Conservation (phyloP, 2,113 vertebrate species). For the Scolopax mira region DNA sequence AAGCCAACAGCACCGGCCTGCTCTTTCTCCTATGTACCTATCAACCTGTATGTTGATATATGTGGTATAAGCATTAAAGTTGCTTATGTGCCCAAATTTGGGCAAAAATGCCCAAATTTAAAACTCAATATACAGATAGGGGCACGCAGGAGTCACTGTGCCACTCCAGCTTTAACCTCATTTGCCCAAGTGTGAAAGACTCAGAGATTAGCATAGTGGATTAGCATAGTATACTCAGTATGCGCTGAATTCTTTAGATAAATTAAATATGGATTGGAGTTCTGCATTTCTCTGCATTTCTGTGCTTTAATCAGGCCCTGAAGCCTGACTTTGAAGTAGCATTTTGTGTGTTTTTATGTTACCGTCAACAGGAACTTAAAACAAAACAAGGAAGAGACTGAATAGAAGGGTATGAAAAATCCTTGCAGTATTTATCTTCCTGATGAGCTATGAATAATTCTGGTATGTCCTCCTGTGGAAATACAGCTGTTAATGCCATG, state of each 20-base stretch:
- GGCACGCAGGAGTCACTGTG: not conserved
- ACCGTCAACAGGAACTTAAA: not conserved
- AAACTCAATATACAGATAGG: not conserved
- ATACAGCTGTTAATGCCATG: not conserved
- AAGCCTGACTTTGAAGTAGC: conserved; percentile 36
- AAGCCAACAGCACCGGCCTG: not conserved
- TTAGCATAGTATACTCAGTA: not conserved
- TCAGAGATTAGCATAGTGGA: not conserved
- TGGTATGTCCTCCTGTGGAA: not conserved
- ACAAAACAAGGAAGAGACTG: not conserved
- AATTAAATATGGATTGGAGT: not conserved
- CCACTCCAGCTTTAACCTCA: not conserved
- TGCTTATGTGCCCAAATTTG: too few species aligned
- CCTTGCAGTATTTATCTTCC: not conserved
- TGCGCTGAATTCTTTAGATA: not conserved
- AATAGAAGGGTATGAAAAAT: not conserved
- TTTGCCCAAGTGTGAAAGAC: not conserved
- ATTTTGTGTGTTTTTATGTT: not conserved
- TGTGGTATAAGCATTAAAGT: not conserved
- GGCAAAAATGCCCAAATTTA: not conserved
- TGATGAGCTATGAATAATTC: not conserved
- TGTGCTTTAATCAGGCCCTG: conserved; percentile 35
- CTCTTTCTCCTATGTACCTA: not conserved
- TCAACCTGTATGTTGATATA: not conserved
- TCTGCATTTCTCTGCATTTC: conserved; percentile 2